These are phyloP conservation scores for Xenus cinereus DNA, from an alignment of 2,113 vertebrate species.

Conservation along the genomic window DNA sequence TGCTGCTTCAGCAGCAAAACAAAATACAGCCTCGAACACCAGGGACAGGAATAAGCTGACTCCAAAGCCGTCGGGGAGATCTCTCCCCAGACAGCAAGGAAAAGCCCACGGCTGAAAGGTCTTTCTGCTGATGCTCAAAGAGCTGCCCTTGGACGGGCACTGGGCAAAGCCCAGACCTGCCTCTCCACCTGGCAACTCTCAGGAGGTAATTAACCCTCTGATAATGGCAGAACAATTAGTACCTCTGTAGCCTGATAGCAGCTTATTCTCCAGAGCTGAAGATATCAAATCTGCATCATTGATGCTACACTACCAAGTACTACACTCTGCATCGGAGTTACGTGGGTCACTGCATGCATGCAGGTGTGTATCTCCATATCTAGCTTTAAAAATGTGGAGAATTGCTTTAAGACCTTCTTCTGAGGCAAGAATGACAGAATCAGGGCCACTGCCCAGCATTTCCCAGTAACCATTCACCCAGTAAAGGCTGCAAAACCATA, in stretches of 20 bases:
- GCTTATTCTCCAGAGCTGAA: neutral
- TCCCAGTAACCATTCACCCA: neutral
- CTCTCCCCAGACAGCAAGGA: neutral
- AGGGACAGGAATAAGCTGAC: neutral
- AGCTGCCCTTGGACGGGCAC: neutral
- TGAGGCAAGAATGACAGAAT: neutral
- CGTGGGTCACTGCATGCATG: rapidly evolving
- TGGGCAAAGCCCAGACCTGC: neutral
- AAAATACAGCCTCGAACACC: neutral
- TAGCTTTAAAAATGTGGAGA: neutral
- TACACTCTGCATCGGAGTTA: rapidly evolving
- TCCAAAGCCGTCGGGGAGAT: neutral
- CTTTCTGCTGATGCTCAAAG: neutral
- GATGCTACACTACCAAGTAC: rapidly evolving
- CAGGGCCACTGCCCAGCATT: neutral
- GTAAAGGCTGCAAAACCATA: neutral
- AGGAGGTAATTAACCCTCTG: neutral
- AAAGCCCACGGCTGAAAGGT: neutral
- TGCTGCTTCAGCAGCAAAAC: slow-evolving; percentile 52
- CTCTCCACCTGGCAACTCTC: neutral
- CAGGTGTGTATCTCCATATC: neutral
- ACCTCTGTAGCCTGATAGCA: neutral
- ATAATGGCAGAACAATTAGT: neutral
- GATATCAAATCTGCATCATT: neutral
- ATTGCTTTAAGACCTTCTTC: neutral